Evolutionary conservation across 2,797 vertebrate genomes (phyloP), one percentile per base, ranked within the genome.

Genomic region (Sparidentex hasta): DNA sequence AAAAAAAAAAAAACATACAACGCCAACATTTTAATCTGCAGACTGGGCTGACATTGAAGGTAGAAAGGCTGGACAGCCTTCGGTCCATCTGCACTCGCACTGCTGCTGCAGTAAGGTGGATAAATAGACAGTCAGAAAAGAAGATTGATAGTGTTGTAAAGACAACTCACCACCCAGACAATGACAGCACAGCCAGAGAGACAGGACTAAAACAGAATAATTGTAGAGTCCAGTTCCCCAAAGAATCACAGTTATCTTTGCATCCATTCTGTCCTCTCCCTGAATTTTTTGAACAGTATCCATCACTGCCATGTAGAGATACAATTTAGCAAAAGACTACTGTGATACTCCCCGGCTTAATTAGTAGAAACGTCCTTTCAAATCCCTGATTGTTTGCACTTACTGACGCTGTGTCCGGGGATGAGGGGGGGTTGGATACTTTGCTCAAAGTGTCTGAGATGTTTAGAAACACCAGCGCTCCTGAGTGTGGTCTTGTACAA

Each of bases 401-500:
- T 59, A 76, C 78, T 87, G 87, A 85, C 74, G 80, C 74, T 81
- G 58, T 56, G 76, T 84, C 71, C 17, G 65, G 54, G 69, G 73
- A 17, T 27, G 74, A 71, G 83, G 76, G 72, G 78, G 80, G 80
- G 76, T 66, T 59, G 33, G 9, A 38, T 38, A 38, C 57, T 79
- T 76, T 88, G 73, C 68, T 72, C 74, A 12, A 73, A 89, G 90
- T 83, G 80, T 81, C 81, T 80, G 84, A 78, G 89, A 87, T 90
- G 92, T 95, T 94, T 95, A 93, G 92, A 93, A 90, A 94, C 84
- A 87, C 83, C 90, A 86, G 87, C 88, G 77, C 87, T 93, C 82
- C 80, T 92, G 90, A 95, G 93, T 91, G 94, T 90, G 92, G 84
- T 93, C 91, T 90, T 90, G 85, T 78, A 92, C 94, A 95, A 94